These are phyloP conservation scores for Grapholita molesta DNA, from an alignment of 1,140 invertebrate genomes.

Conservation along the genomic window DNA sequence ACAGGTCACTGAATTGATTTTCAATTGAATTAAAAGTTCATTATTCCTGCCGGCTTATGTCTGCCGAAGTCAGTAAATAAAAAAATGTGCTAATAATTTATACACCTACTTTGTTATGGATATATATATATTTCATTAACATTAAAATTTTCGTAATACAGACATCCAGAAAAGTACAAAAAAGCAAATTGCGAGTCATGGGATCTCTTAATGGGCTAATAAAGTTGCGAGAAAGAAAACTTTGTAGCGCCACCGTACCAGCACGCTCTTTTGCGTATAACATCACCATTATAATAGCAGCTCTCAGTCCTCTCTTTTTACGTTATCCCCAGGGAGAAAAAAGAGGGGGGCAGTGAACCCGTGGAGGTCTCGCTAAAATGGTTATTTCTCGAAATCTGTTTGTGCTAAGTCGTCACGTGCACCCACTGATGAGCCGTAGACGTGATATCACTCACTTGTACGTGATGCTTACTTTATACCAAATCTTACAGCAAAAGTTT, in stretches of 20 bases:
- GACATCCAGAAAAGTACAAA: constrained; percentile 58
- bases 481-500: constrained; percentile 58
- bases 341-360: constrained; percentile 8
- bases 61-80: neutral
- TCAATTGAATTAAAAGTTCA: neutral
- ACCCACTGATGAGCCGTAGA: constrained; percentile 66
- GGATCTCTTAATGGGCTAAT: constrained; percentile 70
- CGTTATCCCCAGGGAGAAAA: constrained; percentile 24
- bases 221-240: constrained; percentile 73
- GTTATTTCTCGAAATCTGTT: constrained; percentile 68
- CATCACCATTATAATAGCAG: constrained; percentile 45
- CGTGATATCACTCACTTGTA: constrained; percentile 70
- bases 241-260: constrained; percentile 45
- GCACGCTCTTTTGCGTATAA: constrained; percentile 69
- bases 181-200: constrained; percentile 65
- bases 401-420: constrained; percentile 70
- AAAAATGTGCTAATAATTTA: constrained; percentile 5
- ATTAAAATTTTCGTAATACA: constrained; percentile 42
- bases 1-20: neutral
- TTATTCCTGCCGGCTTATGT: neutral
- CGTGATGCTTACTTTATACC: constrained; percentile 67
- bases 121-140: neutral
- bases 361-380: constrained; percentile 38
- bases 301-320: constrained; percentile 27
- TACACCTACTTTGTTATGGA: neutral